Percentiles rank a stretch among this genome's conserved stretches.
Evolutionary conservation across 1,140 invertebrate species (phyloP).

Genomic region (Cydia splendana): DNA sequence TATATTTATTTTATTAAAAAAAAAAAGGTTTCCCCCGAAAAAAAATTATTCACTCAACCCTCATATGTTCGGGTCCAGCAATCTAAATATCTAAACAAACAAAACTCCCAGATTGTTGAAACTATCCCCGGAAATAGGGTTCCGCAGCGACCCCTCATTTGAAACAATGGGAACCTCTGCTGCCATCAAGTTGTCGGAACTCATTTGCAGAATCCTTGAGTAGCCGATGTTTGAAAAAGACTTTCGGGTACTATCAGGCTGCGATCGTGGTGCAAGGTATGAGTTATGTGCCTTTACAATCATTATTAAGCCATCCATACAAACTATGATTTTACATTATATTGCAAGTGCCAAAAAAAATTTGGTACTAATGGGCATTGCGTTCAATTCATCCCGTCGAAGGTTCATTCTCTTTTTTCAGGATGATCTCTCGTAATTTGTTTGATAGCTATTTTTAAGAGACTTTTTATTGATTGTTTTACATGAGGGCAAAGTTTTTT

Average conservation of each 20-base stretch:
- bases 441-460: too few species aligned
- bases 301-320: too few species aligned
- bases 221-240: slow-evolving; percentile 22
- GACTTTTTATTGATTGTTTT: too few species aligned
- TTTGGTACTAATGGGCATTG: too few species aligned
- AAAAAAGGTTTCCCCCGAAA: background rate
- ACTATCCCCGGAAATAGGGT: slow-evolving; percentile 21
- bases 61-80: background rate
- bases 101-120: background rate
- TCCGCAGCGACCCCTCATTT: slow-evolving; percentile 11
- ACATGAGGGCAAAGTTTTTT: too few species aligned
- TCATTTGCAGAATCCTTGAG: slow-evolving; percentile 26
- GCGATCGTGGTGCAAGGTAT: background rate
- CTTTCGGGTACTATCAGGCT: slow-evolving; percentile 19
- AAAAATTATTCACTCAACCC: background rate
- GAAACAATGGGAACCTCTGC: slow-evolving; percentile 22
- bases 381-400: too few species aligned
- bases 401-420: too few species aligned
- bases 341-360: too few species aligned
- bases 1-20: too few species aligned
- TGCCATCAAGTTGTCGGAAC: slow-evolving; percentile 23
- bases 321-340: too few species aligned
- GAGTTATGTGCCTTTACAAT: too few species aligned
- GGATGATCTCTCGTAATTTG: too few species aligned
- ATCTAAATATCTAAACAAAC: background rate